A percentile compares a stretch with the other conserved stretches of the same genome.
Conservation (phyloP, 2,888 invertebrate genomes). For the Polietes domitor region DNA sequence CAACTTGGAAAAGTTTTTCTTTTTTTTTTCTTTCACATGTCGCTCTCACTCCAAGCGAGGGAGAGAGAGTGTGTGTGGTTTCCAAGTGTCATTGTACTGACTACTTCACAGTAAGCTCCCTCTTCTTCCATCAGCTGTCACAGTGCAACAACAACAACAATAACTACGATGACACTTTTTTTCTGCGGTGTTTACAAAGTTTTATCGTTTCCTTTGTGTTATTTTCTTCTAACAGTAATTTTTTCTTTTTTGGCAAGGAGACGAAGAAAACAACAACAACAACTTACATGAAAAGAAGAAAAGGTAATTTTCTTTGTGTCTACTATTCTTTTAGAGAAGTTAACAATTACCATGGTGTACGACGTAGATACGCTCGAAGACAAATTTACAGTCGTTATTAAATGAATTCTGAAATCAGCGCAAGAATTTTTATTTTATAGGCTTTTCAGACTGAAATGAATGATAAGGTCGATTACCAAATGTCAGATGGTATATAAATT, state of each 20-base stretch:
- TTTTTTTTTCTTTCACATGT: background rate
- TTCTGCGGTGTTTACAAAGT: background rate
- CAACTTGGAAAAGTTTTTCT: background rate
- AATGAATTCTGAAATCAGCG: no score
- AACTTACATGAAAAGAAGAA: conserved; percentile 21
- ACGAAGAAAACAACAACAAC: conserved; percentile 7
- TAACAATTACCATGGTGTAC: background rate
- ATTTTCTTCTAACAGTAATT: conserved; percentile 6
- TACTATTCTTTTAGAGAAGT: background rate
- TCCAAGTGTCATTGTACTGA: conserved; percentile 41
- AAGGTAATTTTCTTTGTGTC: conserved; percentile 45
- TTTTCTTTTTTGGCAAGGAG: background rate
- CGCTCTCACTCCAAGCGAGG: background rate
- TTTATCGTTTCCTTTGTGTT: background rate
- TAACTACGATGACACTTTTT: no score
- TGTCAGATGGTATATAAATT: no score
- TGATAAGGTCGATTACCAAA: no score
- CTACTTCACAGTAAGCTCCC: background rate
- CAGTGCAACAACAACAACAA: no score
- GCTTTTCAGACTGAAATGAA: no score
- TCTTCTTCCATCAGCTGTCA: background rate
- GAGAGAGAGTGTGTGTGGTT: conserved; percentile 19
- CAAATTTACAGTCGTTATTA: background rate
- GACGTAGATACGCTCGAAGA: background rate
- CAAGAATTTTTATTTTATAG: no score